Evolutionary conservation across 2,797 vertebrate genomes (phyloP).

Genomic region (Ptychobarbus kaznakovi): DNA sequence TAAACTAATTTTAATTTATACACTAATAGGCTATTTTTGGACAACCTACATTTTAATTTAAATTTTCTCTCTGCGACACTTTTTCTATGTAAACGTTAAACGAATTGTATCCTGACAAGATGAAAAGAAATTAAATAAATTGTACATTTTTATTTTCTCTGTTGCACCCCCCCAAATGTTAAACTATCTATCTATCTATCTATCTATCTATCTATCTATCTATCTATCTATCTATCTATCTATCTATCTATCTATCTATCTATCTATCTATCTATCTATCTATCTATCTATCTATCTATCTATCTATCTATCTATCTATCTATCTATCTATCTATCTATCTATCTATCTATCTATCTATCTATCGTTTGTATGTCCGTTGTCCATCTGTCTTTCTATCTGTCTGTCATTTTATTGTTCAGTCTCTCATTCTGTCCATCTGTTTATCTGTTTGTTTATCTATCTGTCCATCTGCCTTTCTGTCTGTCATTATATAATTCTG

Average conservation of each 20-base stretch:
- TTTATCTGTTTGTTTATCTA: not conserved
- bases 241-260: not conserved
- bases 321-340: not conserved
- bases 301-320: not conserved
- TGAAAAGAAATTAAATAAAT: too few relatives aligned
- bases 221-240: not conserved
- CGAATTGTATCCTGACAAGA: too few relatives aligned
- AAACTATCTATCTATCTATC: too few relatives aligned
- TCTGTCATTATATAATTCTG: not conserved
- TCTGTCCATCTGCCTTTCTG: not conserved
- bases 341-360: not conserved
- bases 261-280: rapidly evolving
- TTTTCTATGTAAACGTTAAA: too few relatives aligned
- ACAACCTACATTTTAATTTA: too few relatives aligned
- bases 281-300: not conserved
- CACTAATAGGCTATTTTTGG: too few relatives aligned
- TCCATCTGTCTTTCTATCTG: not conserved
- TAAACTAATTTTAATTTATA: too few relatives aligned
- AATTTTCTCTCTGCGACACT: too few relatives aligned
- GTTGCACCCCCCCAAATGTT: too few relatives aligned
- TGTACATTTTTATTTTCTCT: too few relatives aligned
- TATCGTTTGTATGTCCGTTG: not conserved
- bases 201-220: not conserved
- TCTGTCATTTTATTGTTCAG: not conserved
- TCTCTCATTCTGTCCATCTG: not conserved